Conservation (phyloP, 2,797 vertebrate genomes). For the Cyclopterus lumpus region DNA sequence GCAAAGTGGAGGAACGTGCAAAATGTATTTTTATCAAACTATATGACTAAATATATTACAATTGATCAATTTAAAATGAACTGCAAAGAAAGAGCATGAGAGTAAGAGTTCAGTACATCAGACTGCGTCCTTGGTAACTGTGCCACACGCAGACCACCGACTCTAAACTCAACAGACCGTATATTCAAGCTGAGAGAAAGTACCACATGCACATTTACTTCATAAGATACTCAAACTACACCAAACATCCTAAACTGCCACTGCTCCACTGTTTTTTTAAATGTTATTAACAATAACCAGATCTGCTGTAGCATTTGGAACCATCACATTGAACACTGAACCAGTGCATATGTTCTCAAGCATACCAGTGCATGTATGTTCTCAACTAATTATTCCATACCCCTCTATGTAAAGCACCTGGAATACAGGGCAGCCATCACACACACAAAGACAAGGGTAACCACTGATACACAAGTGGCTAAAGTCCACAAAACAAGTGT, state of each 20-base stretch:
- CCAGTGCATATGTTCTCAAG: not conserved
- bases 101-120: no score
- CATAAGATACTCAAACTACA: not conserved
- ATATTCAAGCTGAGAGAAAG: no score
- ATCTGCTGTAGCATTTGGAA: not conserved
- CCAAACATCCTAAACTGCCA: slow-evolving; percentile 1
- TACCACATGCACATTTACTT: not conserved
- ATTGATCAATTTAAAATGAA: no score
- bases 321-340: not conserved
- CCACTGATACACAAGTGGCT: slow-evolving; percentile 31
- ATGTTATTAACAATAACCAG: not conserved
- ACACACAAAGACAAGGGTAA: slow-evolving; percentile 4
- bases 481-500: slow-evolving; percentile 42
- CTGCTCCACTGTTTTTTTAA: not conserved
- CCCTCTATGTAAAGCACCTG: slow-evolving; percentile 4
- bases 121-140: no score
- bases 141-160: no score
- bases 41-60: no score
- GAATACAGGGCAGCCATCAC: not conserved
- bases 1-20: no score
- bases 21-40: not conserved
- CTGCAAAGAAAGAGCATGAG: no score
- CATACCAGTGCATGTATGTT: not conserved
- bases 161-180: no score
- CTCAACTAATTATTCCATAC: not conserved